Base-by-base conservation (phyloP, 2,888 invertebrate species). In the Watsonalla cultraria region DNA sequence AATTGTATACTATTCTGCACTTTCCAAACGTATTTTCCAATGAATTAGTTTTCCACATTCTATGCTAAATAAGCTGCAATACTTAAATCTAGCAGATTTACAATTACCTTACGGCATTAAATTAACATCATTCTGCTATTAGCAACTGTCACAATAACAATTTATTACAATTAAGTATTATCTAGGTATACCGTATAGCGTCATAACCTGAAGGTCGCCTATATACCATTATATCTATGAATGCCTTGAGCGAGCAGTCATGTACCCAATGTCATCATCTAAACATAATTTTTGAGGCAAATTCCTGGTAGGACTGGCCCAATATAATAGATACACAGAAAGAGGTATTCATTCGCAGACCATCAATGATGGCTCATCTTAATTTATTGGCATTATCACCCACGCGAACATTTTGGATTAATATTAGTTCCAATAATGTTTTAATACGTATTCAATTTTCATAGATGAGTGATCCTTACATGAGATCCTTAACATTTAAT, bases 341-440 rank as follows among this genome's bases (percentile, higher is more conserved):
- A 61, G 64, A 64, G 64, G 64, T 71, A 66, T 68, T 65, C 62
- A 69, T 55, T 70, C 64, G 66, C 68, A 68, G 69, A 68, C 61
- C 70, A 64, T 60, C 37, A 58, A 61, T 75, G 72, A 73, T 72
- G 64, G 64, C 66, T 62, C 51, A 56, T 63, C 42, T 11, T 37
- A 14, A 59, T 68, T 70, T 68, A 70, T 71, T 65, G 54, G 62
- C 62, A 58, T 55, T 60, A 62, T 52, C 73, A 67, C 75, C 72
- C 70, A 76, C 73, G 66, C 72, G 64, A 63, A 64, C 66, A 64
- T 42, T 70, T 68, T 67, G 62, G 63, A 60, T 61, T 65, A 66
- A 63, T 65, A 59, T 61, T 58, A 55, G 64, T 66, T 68, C 61
- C 8, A 42, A 42, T 8, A 42, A 5, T 11, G 42, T 1, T 47